phyloP scores from a whole-genome alignment of 2,113 vertebrate species.

The Seriola quinqueradiata region DNA sequence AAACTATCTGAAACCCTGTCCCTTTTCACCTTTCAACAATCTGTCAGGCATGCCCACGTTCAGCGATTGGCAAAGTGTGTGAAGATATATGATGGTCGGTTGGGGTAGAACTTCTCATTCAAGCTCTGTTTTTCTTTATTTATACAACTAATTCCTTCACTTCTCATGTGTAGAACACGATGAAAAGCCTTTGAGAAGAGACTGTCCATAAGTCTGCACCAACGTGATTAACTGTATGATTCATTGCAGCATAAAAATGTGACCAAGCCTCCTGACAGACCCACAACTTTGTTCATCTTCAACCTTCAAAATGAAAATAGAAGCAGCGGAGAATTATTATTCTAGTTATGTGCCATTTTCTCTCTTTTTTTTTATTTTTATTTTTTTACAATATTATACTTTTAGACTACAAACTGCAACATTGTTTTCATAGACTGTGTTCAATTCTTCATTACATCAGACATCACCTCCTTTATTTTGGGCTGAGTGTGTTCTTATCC shows the following conservation, averaged over 20 bases:
- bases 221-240: not conserved
- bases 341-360: not conserved
- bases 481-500: no score
- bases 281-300: not conserved
- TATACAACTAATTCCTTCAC: not conserved
- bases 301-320: not conserved
- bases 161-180: not conserved
- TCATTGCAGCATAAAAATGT: not conserved
- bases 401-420: not conserved
- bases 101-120: not conserved
- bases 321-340: not conserved
- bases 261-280: not conserved
- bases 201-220: not conserved
- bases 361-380: no score
- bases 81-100: no score
- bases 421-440: conserved; percentile 3
- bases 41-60: not conserved
- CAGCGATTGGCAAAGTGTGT: not conserved
- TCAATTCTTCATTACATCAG: not conserved
- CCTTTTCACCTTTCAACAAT: not conserved
- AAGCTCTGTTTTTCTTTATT: not conserved
- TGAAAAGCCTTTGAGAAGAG: not conserved
- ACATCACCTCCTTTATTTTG: not conserved
- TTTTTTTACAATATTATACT: not conserved
- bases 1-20: not conserved